Conservation (phyloP, 1,140 invertebrate species). For the Drosophila arizonae region DNA sequence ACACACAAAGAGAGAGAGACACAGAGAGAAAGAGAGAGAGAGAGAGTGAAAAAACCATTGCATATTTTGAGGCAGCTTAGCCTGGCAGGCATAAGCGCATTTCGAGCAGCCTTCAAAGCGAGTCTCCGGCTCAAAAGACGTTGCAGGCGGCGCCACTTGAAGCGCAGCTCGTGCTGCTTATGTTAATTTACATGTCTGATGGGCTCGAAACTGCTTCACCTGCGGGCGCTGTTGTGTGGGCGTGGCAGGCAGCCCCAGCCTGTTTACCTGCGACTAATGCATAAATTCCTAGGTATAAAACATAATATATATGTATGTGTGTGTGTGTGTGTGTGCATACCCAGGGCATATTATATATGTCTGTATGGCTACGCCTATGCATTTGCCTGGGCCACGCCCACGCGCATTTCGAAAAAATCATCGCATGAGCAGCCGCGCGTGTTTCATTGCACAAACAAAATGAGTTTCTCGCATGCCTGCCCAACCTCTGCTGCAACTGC, state of each 20-base stretch:
- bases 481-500: constrained; percentile 51
- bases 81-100: constrained; percentile 55
- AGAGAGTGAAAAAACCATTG: constrained; percentile 49
- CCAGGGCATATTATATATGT: constrained; percentile 26
- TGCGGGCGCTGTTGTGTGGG: constrained; percentile 4
- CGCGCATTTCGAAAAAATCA: constrained; percentile 12
- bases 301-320: constrained; percentile 42
- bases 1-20: background rate
- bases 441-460: constrained; percentile 70
- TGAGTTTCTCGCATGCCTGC: constrained; percentile 76
- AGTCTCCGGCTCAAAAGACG: constrained; percentile 34
- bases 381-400: constrained; percentile 23
- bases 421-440: constrained; percentile 71
- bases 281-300: constrained; percentile 56
- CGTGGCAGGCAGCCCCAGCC: background rate
- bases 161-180: constrained; percentile 55
- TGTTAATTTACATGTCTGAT: constrained; percentile 76
- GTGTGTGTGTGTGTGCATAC: background rate
- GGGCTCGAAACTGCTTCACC: constrained; percentile 44
- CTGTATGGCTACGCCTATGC: constrained; percentile 18
- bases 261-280: constrained; percentile 60
- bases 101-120: constrained; percentile 35
- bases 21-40: background rate
- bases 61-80: constrained; percentile 54
- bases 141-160: constrained; percentile 52